These are phyloP conservation scores for Tigriopus japonicus DNA, from an alignment of 1,140 invertebrate species.

Conservation along the genomic window DNA sequence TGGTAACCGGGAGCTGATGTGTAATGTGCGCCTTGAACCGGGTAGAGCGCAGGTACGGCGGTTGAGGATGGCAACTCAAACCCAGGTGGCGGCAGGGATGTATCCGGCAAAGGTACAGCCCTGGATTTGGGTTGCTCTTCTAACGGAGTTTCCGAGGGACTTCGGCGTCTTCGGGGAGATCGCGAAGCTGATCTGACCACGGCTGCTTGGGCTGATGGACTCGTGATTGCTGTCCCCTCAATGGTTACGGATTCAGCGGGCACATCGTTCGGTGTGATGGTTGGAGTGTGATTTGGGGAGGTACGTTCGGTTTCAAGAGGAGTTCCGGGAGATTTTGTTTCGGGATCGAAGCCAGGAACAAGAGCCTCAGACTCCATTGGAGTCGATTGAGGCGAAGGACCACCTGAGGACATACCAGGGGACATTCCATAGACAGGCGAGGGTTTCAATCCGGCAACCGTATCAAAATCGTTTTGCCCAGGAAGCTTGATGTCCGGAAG, in stretches of 20 bases:
- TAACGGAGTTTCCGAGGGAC: not conserved
- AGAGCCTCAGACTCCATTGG: not conserved
- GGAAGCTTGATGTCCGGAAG: constrained; percentile 8
- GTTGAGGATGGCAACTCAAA: not conserved
- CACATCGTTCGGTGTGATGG: not conserved
- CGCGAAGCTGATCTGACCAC: not conserved
- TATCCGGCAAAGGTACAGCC: not conserved
- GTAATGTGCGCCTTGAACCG: not conserved
- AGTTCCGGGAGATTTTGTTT: not conserved
- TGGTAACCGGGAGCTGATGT: not conserved
- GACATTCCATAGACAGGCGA: not conserved
- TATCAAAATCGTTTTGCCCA: not conserved
- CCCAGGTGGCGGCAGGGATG: not conserved
- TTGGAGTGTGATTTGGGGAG: not conserved
- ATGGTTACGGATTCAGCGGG: not conserved
- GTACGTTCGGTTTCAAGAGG: not conserved
- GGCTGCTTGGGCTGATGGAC: not conserved
- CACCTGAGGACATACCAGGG: not conserved
- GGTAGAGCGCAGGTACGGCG: not conserved
- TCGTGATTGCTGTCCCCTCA: not conserved
- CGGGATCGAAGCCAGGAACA: not conserved
- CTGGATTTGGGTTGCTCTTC: not conserved
- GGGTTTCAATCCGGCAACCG: not conserved
- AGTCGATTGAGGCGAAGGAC: not conserved
- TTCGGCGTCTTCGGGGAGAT: not conserved